Base-by-base conservation (phyloP, 2,888 invertebrate species). In the Xylocampa areola region DNA sequence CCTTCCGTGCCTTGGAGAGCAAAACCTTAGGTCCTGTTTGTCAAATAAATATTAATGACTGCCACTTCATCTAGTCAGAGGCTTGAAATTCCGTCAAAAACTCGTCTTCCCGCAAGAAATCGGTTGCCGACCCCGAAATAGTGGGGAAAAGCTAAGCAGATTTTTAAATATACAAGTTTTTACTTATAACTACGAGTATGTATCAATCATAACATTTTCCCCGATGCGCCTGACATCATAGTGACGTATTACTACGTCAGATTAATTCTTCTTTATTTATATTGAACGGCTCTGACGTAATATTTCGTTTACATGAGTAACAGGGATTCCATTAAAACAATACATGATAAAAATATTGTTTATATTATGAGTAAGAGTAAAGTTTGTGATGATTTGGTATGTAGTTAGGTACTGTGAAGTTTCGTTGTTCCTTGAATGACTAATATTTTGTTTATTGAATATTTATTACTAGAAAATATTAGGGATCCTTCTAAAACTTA, bases 211-310 rank as follows among this genome's bases (percentile, higher is more conserved):
- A 16, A 11, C 59, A 72, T 69, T 68, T 73, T 69, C 65, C 37
- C 60, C 35, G 35, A 54, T 62, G 52, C 36, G 45, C 30, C 21
- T 77, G 75, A 80, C 76, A 63, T 77, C 80, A 81, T 36, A 23
- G 44, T 76, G 76, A 81, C 79, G 69, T 57, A 11, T 3, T 10
- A 4, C 17, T 30, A 60, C 52, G 49, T 64, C 73, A 55, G 39
- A 45, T 14, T 37, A 36, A 14, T 25, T 30, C 25, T 3, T 16
- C 5, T 30, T 5, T 44, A 43, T 54, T 55, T 44, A 53, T 35
- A 49, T 39, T 32, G 45, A 32, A 58, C 36, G 32, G 14, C 5
- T 41, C 32, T 73, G 54, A 65, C 63, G 74, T 60, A 60, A 58
- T 19, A 10, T 8, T 2, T 8, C 32, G 21, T n/a, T 7, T 33